These are phyloP conservation scores for Zosterops japonicus DNA, from an alignment of 2,113 vertebrate genomes.

Conservation along the genomic window DNA sequence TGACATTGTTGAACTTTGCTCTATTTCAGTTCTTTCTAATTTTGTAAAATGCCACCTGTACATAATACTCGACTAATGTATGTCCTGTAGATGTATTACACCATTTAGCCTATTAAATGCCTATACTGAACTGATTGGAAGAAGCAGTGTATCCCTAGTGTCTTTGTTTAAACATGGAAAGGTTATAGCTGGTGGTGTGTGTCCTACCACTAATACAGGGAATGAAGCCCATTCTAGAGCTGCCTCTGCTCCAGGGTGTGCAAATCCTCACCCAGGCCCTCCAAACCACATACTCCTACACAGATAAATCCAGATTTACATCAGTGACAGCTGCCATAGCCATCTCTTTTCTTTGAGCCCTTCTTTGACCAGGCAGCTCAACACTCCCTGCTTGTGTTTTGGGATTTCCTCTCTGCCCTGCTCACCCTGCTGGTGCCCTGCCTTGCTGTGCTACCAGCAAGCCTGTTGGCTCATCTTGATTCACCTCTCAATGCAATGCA, in stretches of 20 bases:
- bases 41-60: constrained; percentile 70
- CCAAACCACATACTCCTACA: background rate
- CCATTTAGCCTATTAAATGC: constrained; percentile 68
- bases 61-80: constrained; percentile 55
- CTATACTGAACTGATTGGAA: constrained; percentile 44
- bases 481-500: constrained; percentile 1
- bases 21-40: constrained; percentile 67
- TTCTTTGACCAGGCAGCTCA: background rate
- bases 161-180: background rate
- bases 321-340: background rate
- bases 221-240: rapidly evolving
- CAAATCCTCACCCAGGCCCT: background rate
- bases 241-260: background rate
- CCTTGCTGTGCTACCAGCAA: background rate
- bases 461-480: background rate
- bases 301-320: background rate
- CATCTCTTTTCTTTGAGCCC: rapidly evolving
- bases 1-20: constrained; percentile 63
- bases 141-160: background rate
- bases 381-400: background rate
- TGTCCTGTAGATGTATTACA: constrained; percentile 67
- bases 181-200: background rate
- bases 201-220: background rate
- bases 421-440: rapidly evolving
- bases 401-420: background rate